phyloP scores from a whole-genome alignment of 2,797 vertebrate genomes.

The Bradypus variegatus region DNA sequence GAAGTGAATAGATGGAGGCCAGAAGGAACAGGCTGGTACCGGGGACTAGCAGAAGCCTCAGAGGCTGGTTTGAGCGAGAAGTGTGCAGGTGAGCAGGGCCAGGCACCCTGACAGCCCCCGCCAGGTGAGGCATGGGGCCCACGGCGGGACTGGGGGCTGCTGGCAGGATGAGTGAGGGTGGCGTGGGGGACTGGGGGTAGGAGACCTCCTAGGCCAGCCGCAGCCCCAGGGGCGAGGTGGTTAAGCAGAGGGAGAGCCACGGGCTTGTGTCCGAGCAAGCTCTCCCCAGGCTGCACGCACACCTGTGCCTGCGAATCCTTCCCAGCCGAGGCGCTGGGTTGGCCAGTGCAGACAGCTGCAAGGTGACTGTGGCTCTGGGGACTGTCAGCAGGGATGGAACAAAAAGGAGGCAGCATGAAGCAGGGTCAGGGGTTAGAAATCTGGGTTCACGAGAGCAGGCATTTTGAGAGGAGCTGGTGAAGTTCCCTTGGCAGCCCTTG shows the following conservation, averaged over 20 bases:
- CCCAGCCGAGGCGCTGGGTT: not conserved
- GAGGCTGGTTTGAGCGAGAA: not conserved
- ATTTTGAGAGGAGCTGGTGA: not conserved
- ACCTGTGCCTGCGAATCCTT: not conserved
- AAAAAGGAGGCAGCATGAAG: not conserved
- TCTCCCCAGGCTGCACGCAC: not conserved
- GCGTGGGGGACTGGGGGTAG: rapidly evolving
- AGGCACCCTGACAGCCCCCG: not conserved
- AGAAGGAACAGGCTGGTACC: not conserved
- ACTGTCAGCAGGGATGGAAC: not conserved
- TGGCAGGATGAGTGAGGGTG: not conserved
- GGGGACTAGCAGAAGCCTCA: not conserved
- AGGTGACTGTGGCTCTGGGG: not conserved
- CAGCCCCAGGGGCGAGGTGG: not conserved
- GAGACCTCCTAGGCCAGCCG: not conserved
- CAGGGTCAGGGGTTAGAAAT: not conserved
- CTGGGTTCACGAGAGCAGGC: not conserved
- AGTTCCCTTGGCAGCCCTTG: not conserved
- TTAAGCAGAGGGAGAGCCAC: not conserved
- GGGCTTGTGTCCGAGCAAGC: not conserved
- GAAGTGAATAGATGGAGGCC: not conserved
- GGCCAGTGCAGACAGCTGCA: not conserved
- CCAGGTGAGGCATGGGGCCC: not conserved
- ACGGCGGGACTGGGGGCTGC: not conserved
- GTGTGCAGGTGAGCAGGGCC: not conserved